Conservation (phyloP, 2,797 vertebrate species). For the Uromys caudimaculatus region DNA sequence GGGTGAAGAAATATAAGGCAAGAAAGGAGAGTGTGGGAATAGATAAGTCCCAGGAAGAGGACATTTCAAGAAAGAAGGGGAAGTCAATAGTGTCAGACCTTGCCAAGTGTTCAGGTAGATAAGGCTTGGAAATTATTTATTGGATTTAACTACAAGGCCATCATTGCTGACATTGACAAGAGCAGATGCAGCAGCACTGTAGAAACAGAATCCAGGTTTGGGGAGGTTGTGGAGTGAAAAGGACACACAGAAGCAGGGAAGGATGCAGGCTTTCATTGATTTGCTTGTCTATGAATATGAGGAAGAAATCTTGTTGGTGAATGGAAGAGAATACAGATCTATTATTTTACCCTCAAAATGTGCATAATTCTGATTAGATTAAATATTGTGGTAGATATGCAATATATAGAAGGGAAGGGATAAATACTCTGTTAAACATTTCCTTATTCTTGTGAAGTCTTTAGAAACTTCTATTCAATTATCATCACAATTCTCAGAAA, state of each 20-base stretch:
- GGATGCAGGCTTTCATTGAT: not conserved
- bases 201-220: constrained; percentile 65
- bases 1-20: constrained; percentile 46
- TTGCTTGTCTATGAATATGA: not conserved
- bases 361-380: constrained; percentile 19
- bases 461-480: constrained; percentile 37
- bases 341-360: not conserved
- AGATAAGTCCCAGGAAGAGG: constrained; percentile 80
- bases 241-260: constrained; percentile 30
- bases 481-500: not conserved
- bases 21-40: constrained; percentile 52
- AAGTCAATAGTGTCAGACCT: constrained; percentile 83
- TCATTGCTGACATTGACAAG: constrained; percentile 82
- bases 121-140: constrained; percentile 84
- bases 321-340: not conserved
- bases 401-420: not conserved
- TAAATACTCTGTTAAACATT: not conserved
- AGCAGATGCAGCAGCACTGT: constrained; percentile 64
- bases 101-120: constrained; percentile 84
- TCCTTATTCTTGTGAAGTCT: not conserved
- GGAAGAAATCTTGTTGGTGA: not conserved
- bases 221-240: constrained; percentile 69
- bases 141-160: constrained; percentile 84
- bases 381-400: not conserved
- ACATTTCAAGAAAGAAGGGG: constrained; percentile 78